Evolutionary conservation across 2,888 invertebrate species (phyloP).

Genomic region (Escarpia spicata): DNA sequence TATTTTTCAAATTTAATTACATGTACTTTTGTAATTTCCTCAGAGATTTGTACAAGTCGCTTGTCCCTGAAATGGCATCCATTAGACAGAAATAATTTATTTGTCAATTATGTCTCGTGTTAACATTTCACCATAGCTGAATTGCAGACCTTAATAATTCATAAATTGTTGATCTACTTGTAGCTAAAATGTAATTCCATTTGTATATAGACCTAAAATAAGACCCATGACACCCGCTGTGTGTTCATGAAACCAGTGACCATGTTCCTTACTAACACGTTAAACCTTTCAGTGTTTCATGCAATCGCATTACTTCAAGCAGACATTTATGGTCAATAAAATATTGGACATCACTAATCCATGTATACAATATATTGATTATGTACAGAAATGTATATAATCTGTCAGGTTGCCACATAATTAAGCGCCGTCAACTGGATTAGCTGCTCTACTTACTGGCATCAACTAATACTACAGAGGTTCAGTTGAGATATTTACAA

Average conservation of each 20-base stretch:
- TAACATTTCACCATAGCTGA: not conserved
- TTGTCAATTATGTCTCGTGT: not conserved
- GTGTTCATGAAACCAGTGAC: not conserved
- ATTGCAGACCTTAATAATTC: not conserved
- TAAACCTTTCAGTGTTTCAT: not conserved
- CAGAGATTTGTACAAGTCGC: not conserved
- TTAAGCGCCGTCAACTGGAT: not conserved
- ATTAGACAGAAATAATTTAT: not conserved
- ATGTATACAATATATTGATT: not conserved
- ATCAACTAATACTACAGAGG: not conserved
- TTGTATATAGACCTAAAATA: not conserved
- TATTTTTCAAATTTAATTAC: not conserved
- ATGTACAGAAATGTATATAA: not conserved
- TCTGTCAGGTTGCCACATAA: not conserved
- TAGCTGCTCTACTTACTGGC: not conserved
- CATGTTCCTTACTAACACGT: not conserved
- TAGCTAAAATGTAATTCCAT: not conserved
- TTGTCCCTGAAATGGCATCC: not conserved
- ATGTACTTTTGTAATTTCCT: not conserved
- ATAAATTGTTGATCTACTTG: not conserved
- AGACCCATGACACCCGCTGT: not conserved
- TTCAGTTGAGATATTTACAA: not conserved
- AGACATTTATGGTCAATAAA: not conserved
- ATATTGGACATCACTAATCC: constrained; percentile 3
- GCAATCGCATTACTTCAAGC: constrained; percentile 1